These are phyloP conservation scores for Carpatolechia fugitivella DNA, from an alignment of 2,888 invertebrate genomes.

Conservation along the genomic window DNA sequence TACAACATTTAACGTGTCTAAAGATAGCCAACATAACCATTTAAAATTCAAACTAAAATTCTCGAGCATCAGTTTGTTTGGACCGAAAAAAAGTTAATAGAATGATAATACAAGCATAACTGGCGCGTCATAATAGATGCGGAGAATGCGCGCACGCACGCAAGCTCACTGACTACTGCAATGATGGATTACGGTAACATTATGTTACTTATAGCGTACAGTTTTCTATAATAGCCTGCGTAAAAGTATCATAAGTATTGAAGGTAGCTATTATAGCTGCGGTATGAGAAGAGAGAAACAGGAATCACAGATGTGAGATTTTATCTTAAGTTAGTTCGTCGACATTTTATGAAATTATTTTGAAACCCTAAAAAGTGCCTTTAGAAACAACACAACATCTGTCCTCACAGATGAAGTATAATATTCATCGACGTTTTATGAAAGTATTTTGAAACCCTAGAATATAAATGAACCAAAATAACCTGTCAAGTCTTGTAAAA, in stretches of 20 bases:
- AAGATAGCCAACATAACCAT: background rate
- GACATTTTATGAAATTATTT: too few relatives aligned
- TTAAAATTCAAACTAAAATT: background rate
- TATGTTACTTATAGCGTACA: background rate
- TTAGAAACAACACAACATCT: too few relatives aligned
- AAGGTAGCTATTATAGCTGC: too few relatives aligned
- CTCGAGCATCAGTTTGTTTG: background rate
- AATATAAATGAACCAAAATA: too few relatives aligned
- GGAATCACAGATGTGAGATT: too few relatives aligned
- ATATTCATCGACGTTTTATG: too few relatives aligned
- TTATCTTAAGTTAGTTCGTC: too few relatives aligned
- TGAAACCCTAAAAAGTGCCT: too few relatives aligned
- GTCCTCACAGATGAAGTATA: too few relatives aligned
- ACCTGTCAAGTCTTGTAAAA: too few relatives aligned
- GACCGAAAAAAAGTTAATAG: background rate
- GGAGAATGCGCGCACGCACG: background rate
- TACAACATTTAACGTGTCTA: background rate
- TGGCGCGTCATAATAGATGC: background rate
- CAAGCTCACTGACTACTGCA: background rate
- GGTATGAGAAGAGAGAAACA: too few relatives aligned
- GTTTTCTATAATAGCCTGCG: background rate
- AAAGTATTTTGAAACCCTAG: too few relatives aligned
- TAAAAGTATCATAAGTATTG: background rate
- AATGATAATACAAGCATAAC: conserved; percentile 4
- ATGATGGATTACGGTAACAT: background rate